phyloP scores from a whole-genome alignment of 2,113 vertebrate species.

The Brachyistius frenatus region DNA sequence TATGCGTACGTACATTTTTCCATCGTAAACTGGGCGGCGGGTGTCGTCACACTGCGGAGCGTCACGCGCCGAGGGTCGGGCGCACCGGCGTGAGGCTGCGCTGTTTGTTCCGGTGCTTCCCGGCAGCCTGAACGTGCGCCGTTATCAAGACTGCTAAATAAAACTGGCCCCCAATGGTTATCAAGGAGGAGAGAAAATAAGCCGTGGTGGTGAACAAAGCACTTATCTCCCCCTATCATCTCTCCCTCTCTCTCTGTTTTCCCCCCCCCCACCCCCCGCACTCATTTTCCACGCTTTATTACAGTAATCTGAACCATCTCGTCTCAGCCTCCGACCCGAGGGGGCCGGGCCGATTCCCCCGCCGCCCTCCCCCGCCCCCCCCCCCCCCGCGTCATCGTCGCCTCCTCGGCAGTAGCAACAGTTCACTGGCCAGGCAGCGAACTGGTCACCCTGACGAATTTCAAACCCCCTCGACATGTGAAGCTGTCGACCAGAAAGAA shows the following conservation, averaged over 20 bases:
- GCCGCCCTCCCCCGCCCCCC: neutral
- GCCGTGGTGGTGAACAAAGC: slow-evolving; percentile 63
- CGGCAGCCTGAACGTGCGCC: slow-evolving; percentile 51
- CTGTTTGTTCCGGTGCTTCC: slow-evolving; percentile 69
- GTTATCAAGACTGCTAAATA: slow-evolving; percentile 71
- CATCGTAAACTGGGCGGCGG: neutral
- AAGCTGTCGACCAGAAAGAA: slow-evolving; percentile 39
- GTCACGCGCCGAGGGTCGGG: too few species aligned
- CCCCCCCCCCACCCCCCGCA: too few species aligned
- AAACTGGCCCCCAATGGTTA: slow-evolving; percentile 73
- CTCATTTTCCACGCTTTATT: slow-evolving; percentile 76
- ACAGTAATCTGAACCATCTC: slow-evolving; percentile 77
- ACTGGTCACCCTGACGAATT: slow-evolving; percentile 10
- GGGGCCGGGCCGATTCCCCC: slow-evolving; percentile 33
- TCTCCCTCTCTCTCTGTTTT: slow-evolving; percentile 31
- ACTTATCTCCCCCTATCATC: slow-evolving; percentile 67
- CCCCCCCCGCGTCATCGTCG: neutral
- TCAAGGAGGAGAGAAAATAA: slow-evolving; percentile 69
- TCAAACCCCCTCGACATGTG: neutral
- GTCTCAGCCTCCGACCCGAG: slow-evolving; percentile 33
- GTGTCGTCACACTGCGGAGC: slow-evolving; percentile 32
- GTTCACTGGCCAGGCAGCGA: slow-evolving; percentile 24
- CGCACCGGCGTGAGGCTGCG: slow-evolving; percentile 38
- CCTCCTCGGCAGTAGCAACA: slow-evolving; percentile 32
- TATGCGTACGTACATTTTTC: slow-evolving; percentile 29